Percentiles rank a stretch among this genome's conserved stretches.
phyloP scores from a whole-genome alignment of 2,113 vertebrate species.

The Colinus virginianus region DNA sequence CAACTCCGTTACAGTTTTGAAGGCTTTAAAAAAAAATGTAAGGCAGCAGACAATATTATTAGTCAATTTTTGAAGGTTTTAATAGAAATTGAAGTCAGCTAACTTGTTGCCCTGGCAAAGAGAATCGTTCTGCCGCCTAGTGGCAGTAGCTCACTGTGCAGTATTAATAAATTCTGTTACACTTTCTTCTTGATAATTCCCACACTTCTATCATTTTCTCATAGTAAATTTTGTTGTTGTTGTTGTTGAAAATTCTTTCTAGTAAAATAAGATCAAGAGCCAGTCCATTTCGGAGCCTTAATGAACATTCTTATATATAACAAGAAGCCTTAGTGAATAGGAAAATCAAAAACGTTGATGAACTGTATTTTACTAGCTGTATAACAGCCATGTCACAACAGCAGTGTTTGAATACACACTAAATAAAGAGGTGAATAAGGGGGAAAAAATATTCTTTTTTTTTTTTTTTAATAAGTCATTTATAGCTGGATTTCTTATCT shows the following conservation, averaged over 20 bases:
- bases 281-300: background rate
- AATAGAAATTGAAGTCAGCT: accelerated
- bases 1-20: background rate
- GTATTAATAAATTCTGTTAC: background rate
- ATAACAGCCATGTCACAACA: background rate
- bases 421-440: background rate
- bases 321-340: background rate
- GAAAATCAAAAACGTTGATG: background rate
- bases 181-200: accelerated
- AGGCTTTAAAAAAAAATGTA: background rate
- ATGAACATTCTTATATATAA: background rate
- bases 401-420: background rate
- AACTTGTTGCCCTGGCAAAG: background rate
- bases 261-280: background rate
- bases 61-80: accelerated
- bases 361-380: background rate
- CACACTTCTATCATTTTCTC: background rate
- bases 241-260: background rate
- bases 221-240: too few species aligned
- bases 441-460: background rate
- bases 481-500: background rate
- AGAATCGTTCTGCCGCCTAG: slow-evolving; percentile 59
- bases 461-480: too few species aligned
- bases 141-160: background rate
- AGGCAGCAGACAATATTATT: background rate